Conservation (phyloP, 2,797 vertebrate species). For the Todus mexicanus region DNA sequence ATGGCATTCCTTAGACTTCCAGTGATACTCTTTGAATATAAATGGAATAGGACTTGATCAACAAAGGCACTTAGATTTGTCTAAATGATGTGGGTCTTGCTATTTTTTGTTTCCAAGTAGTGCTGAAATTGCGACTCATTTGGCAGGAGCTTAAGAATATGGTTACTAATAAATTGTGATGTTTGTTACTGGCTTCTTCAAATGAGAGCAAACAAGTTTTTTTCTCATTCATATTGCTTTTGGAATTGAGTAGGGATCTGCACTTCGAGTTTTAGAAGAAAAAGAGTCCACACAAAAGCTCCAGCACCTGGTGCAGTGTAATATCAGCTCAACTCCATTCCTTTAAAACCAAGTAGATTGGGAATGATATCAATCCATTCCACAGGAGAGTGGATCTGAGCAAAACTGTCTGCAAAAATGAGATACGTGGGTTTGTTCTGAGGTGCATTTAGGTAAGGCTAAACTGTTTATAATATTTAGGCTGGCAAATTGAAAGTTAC, state of each 20-base stretch:
- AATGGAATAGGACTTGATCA: neutral
- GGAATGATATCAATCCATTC: neutral
- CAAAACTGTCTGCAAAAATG: neutral
- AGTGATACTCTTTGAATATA: neutral
- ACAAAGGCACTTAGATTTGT: neutral
- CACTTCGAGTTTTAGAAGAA: neutral
- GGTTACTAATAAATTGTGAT: neutral
- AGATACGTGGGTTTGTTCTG: neutral
- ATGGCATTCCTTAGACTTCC: neutral
- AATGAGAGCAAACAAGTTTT: neutral
- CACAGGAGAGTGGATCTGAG: neutral
- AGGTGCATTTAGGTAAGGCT: neutral
- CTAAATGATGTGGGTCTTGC: neutral
- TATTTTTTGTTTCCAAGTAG: neutral
- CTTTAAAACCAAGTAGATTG: neutral
- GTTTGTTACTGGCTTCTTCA: neutral
- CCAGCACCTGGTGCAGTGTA: neutral
- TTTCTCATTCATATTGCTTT: neutral
- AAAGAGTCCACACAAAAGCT: neutral
- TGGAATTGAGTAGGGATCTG: neutral
- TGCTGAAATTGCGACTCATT: neutral
- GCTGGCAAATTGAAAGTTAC: neutral
- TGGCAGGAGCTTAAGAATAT: neutral
- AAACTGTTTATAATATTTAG: neutral
- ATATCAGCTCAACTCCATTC: neutral